phyloP scores from a whole-genome alignment of 2,888 invertebrate species.

The Serripes groenlandicus region DNA sequence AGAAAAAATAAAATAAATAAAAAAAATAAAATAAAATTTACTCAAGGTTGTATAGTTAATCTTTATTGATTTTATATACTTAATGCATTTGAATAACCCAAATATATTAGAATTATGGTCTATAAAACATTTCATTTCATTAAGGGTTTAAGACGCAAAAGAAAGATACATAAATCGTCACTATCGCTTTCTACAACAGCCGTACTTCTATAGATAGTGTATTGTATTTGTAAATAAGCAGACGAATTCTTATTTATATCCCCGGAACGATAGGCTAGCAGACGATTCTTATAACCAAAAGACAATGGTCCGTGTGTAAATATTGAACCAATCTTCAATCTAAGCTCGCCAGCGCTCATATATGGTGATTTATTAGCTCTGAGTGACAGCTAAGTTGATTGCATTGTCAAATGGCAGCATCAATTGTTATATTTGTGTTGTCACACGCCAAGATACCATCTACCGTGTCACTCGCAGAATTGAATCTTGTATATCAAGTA shows the following conservation, averaged over 20 bases:
- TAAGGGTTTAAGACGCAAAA: too few relatives aligned
- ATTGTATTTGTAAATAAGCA: too few relatives aligned
- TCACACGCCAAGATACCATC: slow-evolving; percentile 64
- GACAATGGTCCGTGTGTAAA: slow-evolving; percentile 27
- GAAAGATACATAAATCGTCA: too few relatives aligned
- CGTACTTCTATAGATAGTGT: too few relatives aligned
- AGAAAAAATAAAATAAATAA: too few relatives aligned
- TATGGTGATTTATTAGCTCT: slow-evolving; percentile 57
- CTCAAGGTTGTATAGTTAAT: too few relatives aligned
- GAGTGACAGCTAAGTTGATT: slow-evolving; percentile 67
- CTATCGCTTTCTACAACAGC: too few relatives aligned
- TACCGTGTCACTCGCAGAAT: slow-evolving; percentile 64
- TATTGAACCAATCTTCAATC: slow-evolving; percentile 30
- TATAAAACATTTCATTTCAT: too few relatives aligned
- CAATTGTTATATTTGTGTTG: slow-evolving; percentile 67
- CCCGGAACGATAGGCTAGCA: not conserved
- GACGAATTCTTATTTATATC: not conserved
- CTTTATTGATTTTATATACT: too few relatives aligned
- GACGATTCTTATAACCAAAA: not conserved
- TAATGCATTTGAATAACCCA: too few relatives aligned
- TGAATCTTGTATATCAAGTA: slow-evolving; percentile 65
- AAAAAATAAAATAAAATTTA: too few relatives aligned
- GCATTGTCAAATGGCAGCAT: slow-evolving; percentile 69
- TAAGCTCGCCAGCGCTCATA: slow-evolving; percentile 33
- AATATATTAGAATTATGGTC: too few relatives aligned